Conservation (phyloP, 1,140 invertebrate species). For the Mercenaria mercenaria region DNA sequence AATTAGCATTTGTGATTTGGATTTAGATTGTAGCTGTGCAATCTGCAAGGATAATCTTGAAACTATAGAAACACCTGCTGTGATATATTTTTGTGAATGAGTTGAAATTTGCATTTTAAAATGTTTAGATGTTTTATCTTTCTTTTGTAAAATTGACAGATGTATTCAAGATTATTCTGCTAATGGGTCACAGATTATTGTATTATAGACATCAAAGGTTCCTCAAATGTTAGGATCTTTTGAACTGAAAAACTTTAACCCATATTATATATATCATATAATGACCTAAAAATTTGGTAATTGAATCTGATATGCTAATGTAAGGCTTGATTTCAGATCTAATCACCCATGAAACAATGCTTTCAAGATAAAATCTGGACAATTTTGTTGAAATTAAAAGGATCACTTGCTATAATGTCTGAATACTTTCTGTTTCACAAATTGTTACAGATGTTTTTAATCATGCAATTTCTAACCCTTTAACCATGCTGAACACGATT, state of each 20-base stretch:
- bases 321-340: background rate
- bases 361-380: constrained; percentile 3
- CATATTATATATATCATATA: background rate
- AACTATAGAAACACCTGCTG: constrained; percentile 4
- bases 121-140: background rate
- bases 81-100: background rate
- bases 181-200: background rate
- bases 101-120: constrained; percentile 10
- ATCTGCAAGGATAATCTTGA: background rate
- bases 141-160: background rate
- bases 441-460: background rate
- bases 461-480: background rate
- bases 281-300: constrained; percentile 13
- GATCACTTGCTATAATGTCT: background rate
- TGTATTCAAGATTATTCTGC: background rate
- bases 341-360: constrained; percentile 44
- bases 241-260: constrained; percentile 24
- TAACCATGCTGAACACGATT: too few species aligned
- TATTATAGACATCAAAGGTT: constrained; percentile 35
- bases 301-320: constrained; percentile 20
- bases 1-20: too few species aligned
- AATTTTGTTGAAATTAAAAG: background rate
- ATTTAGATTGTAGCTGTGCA: too few species aligned
- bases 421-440: background rate
- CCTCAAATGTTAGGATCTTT: background rate